phyloP scores from a whole-genome alignment of 2,888 invertebrate genomes.

The Lamellibrachia satsuma region DNA sequence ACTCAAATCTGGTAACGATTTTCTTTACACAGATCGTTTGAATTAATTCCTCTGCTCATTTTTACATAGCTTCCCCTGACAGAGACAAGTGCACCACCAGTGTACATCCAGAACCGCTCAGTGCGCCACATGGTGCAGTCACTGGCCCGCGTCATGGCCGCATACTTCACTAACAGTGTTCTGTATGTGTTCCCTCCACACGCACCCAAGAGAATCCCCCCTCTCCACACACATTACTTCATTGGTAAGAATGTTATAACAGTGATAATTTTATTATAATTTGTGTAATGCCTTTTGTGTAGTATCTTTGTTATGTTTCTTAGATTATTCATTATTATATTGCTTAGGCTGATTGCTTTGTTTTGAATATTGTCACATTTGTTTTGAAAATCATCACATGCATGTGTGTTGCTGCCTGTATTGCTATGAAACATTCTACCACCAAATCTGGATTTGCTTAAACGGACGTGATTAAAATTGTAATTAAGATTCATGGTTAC shows the following conservation, averaged over 20 bases:
- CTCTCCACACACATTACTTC: constrained; percentile 40
- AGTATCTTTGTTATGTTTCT: background rate
- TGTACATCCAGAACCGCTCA: constrained; percentile 26
- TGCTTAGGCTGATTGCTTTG: too few species aligned
- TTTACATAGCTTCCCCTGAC: background rate
- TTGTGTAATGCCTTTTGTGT: background rate
- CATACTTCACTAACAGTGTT: constrained; percentile 61
- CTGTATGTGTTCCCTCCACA: constrained; percentile 63
- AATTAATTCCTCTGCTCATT: background rate
- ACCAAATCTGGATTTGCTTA: background rate
- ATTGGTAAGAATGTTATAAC: constrained; percentile 29
- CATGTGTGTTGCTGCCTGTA: background rate
- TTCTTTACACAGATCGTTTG: background rate
- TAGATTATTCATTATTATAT: background rate
- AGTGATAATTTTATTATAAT: background rate
- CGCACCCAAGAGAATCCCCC: constrained; percentile 56
- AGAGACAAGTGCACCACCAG: constrained; percentile 20
- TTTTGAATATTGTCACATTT: background rate
- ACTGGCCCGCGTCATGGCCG: constrained; percentile 62
- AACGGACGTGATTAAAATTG: background rate
- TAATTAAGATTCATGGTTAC: background rate
- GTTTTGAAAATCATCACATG: background rate
- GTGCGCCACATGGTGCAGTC: constrained; percentile 42
- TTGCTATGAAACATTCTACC: background rate
- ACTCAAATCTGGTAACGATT: background rate